Evolutionary conservation across 2,888 invertebrate species (phyloP).

Genomic region (Cerastis leucographa): DNA sequence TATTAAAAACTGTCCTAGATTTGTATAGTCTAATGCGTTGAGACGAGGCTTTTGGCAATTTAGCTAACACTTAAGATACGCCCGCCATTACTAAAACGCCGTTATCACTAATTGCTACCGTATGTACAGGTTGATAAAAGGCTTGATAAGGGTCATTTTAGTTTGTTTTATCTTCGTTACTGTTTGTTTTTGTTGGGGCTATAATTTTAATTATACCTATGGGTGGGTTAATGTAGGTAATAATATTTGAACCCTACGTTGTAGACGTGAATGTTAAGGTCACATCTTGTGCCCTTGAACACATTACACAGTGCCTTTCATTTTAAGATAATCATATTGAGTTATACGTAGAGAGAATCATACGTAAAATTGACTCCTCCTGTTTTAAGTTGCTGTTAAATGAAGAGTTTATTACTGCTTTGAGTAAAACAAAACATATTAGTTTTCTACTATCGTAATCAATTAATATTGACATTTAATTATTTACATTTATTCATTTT

Average conservation of each 20-base stretch:
- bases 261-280: constrained; percentile 11
- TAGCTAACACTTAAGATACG: constrained; percentile 4
- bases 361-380: too few species aligned
- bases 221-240: not conserved
- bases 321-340: too few species aligned
- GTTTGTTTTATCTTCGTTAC: not conserved
- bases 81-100: constrained; percentile 1
- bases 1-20: constrained; percentile 6
- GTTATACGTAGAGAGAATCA: too few species aligned
- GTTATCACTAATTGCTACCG: constrained; percentile 11
- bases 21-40: constrained; percentile 12
- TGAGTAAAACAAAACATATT: too few species aligned
- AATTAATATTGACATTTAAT: too few species aligned
- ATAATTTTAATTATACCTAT: not conserved
- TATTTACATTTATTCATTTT: too few species aligned
- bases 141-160: not conserved
- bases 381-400: too few species aligned
- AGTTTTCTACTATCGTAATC: too few species aligned
- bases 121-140: not conserved
- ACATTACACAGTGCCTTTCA: constrained; percentile 26
- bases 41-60: not conserved
- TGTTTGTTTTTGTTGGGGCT: not conserved
- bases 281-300: constrained; percentile 20
- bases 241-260: not conserved
- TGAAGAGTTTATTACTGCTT: too few species aligned